Conservation (phyloP, 2,888 invertebrate genomes). For the Herminia tarsipennalis region DNA sequence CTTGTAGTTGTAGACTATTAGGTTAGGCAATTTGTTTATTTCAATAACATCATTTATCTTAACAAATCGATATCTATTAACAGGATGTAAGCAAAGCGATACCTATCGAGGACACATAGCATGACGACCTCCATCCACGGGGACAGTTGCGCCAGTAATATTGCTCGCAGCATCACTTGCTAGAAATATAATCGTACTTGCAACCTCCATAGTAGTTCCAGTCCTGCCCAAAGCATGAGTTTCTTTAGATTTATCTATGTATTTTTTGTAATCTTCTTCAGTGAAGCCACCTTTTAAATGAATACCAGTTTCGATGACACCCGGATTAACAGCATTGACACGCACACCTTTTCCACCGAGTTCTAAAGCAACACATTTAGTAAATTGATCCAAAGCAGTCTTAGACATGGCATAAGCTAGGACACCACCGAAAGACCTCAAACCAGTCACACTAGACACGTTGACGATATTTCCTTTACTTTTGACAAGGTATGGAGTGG, state of each 20-base stretch:
- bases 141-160: conserved; percentile 92
- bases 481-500: conserved; percentile 91
- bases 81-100: neutral
- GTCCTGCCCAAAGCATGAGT: conserved; percentile 96
- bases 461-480: conserved; percentile 94
- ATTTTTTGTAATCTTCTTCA: conserved; percentile 90
- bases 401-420: conserved; percentile 95
- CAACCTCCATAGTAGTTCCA: conserved; percentile 93
- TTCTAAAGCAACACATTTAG: conserved; percentile 93
- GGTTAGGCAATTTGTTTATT: no score
- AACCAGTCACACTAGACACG: conserved; percentile 94
- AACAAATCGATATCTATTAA: no score
- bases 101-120: conserved; percentile 92
- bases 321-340: conserved; percentile 95
- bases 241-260: conserved; percentile 91
- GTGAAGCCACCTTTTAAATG: conserved; percentile 87
- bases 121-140: conserved; percentile 95
- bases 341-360: conserved; percentile 90
- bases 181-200: conserved; percentile 94
- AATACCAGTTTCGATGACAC: conserved; percentile 92
- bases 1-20: no score
- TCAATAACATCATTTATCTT: no score
- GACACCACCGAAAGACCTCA: conserved; percentile 92
- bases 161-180: conserved; percentile 93
- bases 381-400: conserved; percentile 95